Conservation (phyloP, 37 sponge, comb jelly and placozoan species). For the Haliclona indistincta region DNA sequence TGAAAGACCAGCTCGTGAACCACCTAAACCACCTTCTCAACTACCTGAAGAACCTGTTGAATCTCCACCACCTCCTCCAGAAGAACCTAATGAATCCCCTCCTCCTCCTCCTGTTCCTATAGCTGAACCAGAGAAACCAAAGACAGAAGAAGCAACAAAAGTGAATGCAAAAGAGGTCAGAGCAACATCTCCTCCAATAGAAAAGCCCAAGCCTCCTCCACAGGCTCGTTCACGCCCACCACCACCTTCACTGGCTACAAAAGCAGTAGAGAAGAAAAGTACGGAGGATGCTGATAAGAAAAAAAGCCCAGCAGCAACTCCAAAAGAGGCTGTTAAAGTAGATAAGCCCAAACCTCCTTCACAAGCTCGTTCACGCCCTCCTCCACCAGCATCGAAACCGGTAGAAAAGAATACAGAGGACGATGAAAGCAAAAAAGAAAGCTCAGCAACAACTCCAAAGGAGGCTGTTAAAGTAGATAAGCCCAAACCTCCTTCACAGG, state of each 20-base stretch:
- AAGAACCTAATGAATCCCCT: neutral
- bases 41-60: neutral
- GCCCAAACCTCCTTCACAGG: neutral
- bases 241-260: too few relatives aligned
- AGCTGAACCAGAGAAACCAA: too few relatives aligned
- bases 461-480: neutral
- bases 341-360: neutral
- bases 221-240: neutral
- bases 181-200: neutral
- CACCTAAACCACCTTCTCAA: neutral
- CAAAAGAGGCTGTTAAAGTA: neutral
- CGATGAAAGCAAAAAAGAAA: neutral
- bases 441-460: neutral
- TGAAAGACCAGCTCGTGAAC: neutral
- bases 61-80: neutral
- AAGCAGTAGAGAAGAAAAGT: too few relatives aligned
- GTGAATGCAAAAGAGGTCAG: too few relatives aligned
- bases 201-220: slow-evolving; percentile 1
- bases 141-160: too few relatives aligned
- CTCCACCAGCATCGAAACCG: neutral
- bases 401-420: neutral
- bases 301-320: neutral
- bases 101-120: too few relatives aligned
- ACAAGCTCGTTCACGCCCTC: slow-evolving; percentile 5
- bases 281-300: neutral